phyloP scores from a whole-genome alignment of 2,888 invertebrate genomes.

The Noctua comes region DNA sequence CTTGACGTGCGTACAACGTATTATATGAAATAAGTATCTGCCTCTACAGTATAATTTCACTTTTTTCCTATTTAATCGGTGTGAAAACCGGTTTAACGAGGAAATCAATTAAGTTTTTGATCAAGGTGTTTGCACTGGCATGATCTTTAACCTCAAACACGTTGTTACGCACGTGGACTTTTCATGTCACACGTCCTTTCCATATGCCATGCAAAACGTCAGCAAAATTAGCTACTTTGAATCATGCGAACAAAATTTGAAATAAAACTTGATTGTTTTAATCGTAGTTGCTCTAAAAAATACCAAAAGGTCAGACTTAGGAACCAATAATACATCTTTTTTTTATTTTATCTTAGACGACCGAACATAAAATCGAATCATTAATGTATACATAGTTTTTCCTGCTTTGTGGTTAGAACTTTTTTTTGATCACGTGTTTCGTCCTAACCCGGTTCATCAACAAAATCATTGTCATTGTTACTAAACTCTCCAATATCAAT shows the following conservation, averaged over 20 bases:
- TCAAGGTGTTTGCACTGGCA: slow-evolving; percentile 19
- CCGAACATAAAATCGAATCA: slow-evolving; percentile 10
- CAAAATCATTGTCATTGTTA: neutral
- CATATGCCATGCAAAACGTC: neutral
- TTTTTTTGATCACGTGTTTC: neutral
- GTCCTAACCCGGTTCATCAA: neutral
- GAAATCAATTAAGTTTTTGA: slow-evolving; percentile 42
- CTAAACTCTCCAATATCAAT: neutral
- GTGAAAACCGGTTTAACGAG: slow-evolving; percentile 43
- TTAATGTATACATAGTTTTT: slow-evolving; percentile 18
- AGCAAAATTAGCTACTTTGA: neutral
- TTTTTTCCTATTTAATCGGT: slow-evolving; percentile 42
- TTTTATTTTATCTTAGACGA: slow-evolving; percentile 16
- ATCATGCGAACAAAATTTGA: neutral
- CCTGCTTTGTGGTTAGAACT: slow-evolving; percentile 2
- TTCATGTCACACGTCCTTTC: neutral
- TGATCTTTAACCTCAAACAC: slow-evolving; percentile 44
- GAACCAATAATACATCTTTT: slow-evolving; percentile 1
- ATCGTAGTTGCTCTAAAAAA: slow-evolving; percentile 18
- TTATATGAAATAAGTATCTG: slow-evolving; percentile 41
- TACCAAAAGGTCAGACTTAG: slow-evolving; percentile 23
- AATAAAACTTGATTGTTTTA: slow-evolving; percentile 18
- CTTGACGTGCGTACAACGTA: slow-evolving; percentile 42
- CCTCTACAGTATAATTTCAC: slow-evolving; percentile 46
- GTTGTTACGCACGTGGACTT: neutral